A percentile compares a stretch with the other conserved stretches of the same genome.
Conservation (phyloP, 2,888 invertebrate species). For the Blastobasis lacticolella region DNA sequence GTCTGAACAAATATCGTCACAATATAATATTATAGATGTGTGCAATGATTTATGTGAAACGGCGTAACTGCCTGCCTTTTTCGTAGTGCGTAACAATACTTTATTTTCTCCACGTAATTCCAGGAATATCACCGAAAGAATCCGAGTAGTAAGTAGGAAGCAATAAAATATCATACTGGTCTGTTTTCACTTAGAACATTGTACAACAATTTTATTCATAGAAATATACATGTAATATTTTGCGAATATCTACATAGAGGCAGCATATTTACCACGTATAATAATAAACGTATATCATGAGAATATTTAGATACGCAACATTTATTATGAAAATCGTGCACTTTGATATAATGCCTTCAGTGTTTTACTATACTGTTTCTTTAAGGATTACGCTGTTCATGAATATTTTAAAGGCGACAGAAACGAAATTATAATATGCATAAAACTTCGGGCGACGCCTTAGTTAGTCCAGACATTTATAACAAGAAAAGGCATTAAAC, state of each 20-base stretch:
- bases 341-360: conserved; percentile 45
- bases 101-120: no score
- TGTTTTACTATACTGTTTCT: conserved; percentile 18
- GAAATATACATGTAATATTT: conserved; percentile 52
- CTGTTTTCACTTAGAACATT: conserved; percentile 46
- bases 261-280: conserved; percentile 57
- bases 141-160: no score
- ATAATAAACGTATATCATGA: conserved; percentile 29
- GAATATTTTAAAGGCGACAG: no score
- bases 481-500: no score
- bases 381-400: no score
- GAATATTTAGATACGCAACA: conserved; percentile 41
- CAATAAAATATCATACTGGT: no score
- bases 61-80: no score
- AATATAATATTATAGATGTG: conserved; percentile 22
- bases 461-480: no score
- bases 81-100: no score
- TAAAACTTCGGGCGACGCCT: no score
- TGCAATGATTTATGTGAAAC: conserved; percentile 38
- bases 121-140: no score
- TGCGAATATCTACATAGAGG: conserved; percentile 67
- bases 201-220: conserved; percentile 41
- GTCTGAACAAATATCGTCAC: conserved; percentile 59
- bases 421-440: no score
- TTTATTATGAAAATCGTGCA: conserved; percentile 38